Percentiles rank a stretch among this genome's conserved stretches.
Evolutionary conservation across 2,888 invertebrate genomes (phyloP).

Genomic region (Spisula solida): DNA sequence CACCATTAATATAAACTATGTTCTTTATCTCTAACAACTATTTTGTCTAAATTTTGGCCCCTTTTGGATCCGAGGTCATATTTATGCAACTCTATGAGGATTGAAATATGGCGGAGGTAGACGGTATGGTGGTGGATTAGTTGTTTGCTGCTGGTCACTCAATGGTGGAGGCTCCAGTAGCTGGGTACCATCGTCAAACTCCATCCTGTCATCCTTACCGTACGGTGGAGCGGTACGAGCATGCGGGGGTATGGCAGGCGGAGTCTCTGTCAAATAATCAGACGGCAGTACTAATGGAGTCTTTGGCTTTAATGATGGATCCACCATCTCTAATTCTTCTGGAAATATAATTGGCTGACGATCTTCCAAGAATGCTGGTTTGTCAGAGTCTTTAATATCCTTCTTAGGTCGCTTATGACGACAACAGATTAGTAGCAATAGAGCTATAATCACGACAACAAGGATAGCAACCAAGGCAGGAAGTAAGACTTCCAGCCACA

Average conservation of each 20-base stretch:
- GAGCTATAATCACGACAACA: slow-evolving; percentile 63
- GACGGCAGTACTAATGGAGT: slow-evolving; percentile 74
- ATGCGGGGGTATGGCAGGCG: slow-evolving; percentile 68
- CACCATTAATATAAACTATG: not conserved
- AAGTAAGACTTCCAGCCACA: slow-evolving; percentile 72
- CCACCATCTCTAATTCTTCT: slow-evolving; percentile 79
- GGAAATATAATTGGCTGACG: slow-evolving; percentile 82
- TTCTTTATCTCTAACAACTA: not conserved
- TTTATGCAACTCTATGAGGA: slow-evolving; percentile 62
- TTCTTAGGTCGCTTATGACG: slow-evolving; percentile 63
- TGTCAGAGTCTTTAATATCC: slow-evolving; percentile 74
- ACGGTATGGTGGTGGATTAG: slow-evolving; percentile 70
- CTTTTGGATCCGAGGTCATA: not conserved
- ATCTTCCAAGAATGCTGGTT: slow-evolving; percentile 79
- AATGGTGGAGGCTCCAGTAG: slow-evolving; percentile 48
- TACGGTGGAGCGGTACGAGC: slow-evolving; percentile 40
- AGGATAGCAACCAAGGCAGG: slow-evolving; percentile 71
- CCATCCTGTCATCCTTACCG: slow-evolving; percentile 60
- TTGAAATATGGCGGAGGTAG: slow-evolving; percentile 74
- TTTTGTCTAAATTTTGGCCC: slow-evolving; percentile 1
- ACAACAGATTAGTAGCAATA: slow-evolving; percentile 69
- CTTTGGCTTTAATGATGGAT: slow-evolving; percentile 73
- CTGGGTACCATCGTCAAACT: slow-evolving; percentile 17
- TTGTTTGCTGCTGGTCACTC: slow-evolving; percentile 21
- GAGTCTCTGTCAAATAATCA: slow-evolving; percentile 68